Conservation (phyloP, 1,140 invertebrate species). For the Elysia chlorotica region DNA sequence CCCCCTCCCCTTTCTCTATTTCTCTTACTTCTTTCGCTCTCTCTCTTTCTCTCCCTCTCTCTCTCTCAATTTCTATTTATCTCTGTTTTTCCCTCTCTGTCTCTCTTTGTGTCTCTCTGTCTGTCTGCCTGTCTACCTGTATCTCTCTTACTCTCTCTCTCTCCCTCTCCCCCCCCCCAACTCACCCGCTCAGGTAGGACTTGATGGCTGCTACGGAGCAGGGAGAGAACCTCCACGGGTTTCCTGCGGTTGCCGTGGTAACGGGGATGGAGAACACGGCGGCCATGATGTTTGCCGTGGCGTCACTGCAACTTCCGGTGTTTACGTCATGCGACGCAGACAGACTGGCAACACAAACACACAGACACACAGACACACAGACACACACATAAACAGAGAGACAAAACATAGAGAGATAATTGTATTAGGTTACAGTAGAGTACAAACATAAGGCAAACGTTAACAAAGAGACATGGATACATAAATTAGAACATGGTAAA, state of each 20-base stretch:
- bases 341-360: not conserved
- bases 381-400: not conserved
- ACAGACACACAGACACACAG: not conserved
- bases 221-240: not conserved
- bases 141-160: too few relatives aligned
- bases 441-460: not conserved
- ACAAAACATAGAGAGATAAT: not conserved
- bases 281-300: not conserved
- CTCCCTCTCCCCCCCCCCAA: too few relatives aligned
- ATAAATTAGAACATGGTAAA: not conserved
- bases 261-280: not conserved
- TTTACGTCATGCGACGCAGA: not conserved
- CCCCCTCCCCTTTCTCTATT: too few relatives aligned
- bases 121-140: too few relatives aligned
- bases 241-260: not conserved
- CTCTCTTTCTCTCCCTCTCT: too few relatives aligned
- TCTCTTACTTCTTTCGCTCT: too few relatives aligned
- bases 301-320: not conserved
- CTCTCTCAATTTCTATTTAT: too few relatives aligned
- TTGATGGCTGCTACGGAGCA: not conserved
- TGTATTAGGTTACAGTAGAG: not conserved
- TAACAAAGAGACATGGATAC: not conserved
- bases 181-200: constrained; percentile 1
- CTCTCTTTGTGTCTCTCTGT: too few relatives aligned
- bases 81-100: too few relatives aligned